Evolutionary conservation across 2,888 invertebrate species (phyloP).

Genomic region (Hypomecis punctinalis): DNA sequence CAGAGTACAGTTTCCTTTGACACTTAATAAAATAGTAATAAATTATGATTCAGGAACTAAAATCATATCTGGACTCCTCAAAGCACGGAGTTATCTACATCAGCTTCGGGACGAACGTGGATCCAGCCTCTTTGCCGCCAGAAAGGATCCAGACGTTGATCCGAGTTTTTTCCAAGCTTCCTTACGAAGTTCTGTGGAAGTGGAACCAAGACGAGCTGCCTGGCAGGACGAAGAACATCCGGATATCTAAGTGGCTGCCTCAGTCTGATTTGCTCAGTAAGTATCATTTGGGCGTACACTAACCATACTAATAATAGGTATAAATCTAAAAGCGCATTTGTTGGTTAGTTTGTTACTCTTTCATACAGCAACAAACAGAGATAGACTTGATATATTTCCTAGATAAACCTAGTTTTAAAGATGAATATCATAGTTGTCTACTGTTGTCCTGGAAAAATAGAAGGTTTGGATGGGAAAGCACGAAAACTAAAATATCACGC

Average conservation of each 20-base stretch:
- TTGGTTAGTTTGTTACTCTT: too few relatives aligned
- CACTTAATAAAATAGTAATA: too few relatives aligned
- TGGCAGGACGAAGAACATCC: conserved; percentile 56
- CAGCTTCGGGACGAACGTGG: conserved; percentile 66
- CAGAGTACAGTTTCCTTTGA: too few relatives aligned
- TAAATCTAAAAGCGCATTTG: too few relatives aligned
- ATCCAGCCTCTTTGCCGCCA: conserved; percentile 51
- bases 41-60: conserved; percentile 55
- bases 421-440: too few relatives aligned
- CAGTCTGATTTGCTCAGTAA: conserved; percentile 61
- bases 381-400: too few relatives aligned
- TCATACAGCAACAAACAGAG: too few relatives aligned
- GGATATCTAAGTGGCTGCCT: conserved; percentile 65
- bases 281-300: conserved; percentile 16
- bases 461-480: too few relatives aligned
- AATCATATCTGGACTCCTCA: conserved; percentile 58
- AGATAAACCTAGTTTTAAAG: too few relatives aligned
- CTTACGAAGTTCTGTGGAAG: conserved; percentile 66
- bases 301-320: too few relatives aligned
- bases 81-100: conserved; percentile 61
- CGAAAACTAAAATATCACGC: too few relatives aligned
- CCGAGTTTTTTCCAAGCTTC: conserved; percentile 56
- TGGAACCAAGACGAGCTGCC: conserved; percentile 60
- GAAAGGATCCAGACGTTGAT: conserved; percentile 54
- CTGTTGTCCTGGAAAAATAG: too few relatives aligned